A percentile compares a stretch with the other conserved stretches of the same genome.
Conservation (phyloP, 35 echinoderm and acorn worm species). For the Acanthaster planci region DNA sequence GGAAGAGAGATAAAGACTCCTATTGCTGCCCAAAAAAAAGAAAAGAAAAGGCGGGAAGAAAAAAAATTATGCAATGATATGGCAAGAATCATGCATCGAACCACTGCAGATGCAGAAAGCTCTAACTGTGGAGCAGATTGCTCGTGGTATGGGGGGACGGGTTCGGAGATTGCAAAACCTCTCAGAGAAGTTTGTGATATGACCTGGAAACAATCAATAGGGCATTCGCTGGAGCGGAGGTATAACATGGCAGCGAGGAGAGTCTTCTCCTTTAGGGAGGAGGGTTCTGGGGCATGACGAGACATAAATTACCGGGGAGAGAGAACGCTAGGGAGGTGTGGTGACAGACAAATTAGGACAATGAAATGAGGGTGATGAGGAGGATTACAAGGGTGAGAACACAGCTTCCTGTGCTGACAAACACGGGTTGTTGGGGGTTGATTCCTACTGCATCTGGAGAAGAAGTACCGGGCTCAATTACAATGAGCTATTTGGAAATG, state of each 20-base stretch:
- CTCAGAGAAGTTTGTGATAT: slow-evolving; percentile 19
- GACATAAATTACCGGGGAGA: slow-evolving; percentile 7
- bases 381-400: too few relatives aligned
- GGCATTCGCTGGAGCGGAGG: neutral
- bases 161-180: neutral
- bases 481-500: too few relatives aligned
- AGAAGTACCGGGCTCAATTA: too few relatives aligned
- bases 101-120: too few relatives aligned
- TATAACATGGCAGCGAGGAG: neutral
- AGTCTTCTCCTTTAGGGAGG: neutral
- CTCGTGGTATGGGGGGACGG: neutral
- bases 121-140: neutral
- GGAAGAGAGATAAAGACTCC: neutral
- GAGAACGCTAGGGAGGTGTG: too few relatives aligned
- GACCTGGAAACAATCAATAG: slow-evolving; percentile 22
- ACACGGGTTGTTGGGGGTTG: too few relatives aligned
- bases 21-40: neutral
- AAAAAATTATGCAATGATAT: too few relatives aligned
- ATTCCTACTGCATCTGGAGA: too few relatives aligned
- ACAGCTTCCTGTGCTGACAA: too few relatives aligned
- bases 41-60: neutral
- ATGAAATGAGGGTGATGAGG: too few relatives aligned
- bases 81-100: neutral
- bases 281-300: neutral
- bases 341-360: too few relatives aligned